A percentile compares a stretch with the other conserved stretches of the same genome.
phyloP scores from a whole-genome alignment of 2,888 invertebrate genomes.

The Selenia dentaria region DNA sequence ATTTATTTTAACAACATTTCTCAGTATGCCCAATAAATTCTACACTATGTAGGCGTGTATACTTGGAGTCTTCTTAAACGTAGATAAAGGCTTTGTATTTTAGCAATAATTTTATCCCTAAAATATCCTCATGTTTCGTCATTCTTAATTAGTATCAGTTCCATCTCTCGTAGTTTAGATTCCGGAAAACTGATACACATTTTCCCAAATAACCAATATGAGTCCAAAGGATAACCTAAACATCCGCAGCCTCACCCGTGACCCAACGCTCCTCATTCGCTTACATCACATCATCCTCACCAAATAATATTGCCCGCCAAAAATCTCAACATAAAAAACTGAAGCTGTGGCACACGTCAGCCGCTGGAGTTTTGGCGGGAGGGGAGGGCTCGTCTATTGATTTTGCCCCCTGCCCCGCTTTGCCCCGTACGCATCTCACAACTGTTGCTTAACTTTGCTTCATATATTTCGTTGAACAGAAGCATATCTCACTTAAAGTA shows the following conservation, averaged over 20 bases:
- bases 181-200: no score
- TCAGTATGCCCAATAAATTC: no score
- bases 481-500: not conserved
- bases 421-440: slow-evolving; percentile 67
- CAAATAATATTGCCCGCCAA: slow-evolving; percentile 31
- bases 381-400: slow-evolving; percentile 70
- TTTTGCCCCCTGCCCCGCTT: slow-evolving; percentile 60
- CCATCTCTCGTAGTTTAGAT: no score
- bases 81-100: no score
- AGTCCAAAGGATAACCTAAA: slow-evolving; percentile 12
- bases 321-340: slow-evolving; percentile 56
- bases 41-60: no score
- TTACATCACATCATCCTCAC: slow-evolving; percentile 27
- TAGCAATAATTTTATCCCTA: no score
- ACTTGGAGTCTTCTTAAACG: no score
- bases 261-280: slow-evolving; percentile 19
- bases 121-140: no score
- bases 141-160: no score
- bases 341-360: slow-evolving; percentile 55
- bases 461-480: slow-evolving; percentile 5
- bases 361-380: slow-evolving; percentile 51
- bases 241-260: slow-evolving; percentile 6
- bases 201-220: slow-evolving; percentile 13
- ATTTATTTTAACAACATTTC: no score
- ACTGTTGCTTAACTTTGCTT: slow-evolving; percentile 74